These are phyloP conservation scores for Bolinopsis microptera DNA, from an alignment of 37 sponge, comb jelly and placozoan genomes.

Conservation along the genomic window DNA sequence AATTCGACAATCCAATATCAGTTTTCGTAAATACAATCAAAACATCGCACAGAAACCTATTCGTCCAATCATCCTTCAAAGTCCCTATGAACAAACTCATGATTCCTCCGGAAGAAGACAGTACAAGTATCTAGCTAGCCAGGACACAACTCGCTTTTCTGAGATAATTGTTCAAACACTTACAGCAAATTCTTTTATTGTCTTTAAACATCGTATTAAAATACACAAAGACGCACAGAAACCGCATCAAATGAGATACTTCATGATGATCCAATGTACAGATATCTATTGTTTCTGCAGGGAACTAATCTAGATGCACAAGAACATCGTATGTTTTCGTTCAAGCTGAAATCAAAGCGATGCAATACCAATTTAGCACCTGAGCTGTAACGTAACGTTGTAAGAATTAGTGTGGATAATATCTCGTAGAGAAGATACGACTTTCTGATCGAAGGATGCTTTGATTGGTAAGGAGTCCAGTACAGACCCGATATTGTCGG, in stretches of 20 bases:
- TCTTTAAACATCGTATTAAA: neutral
- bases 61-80: neutral
- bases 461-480: neutral
- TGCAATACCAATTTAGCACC: neutral
- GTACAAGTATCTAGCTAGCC: neutral
- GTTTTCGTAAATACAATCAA: neutral
- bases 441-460: neutral
- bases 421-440: neutral
- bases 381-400: neutral
- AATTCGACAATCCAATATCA: neutral
- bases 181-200: neutral
- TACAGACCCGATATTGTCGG: neutral
- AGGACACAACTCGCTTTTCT: neutral
- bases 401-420: neutral
- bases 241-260: neutral
- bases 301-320: neutral
- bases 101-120: neutral
- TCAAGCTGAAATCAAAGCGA: neutral
- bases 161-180: neutral
- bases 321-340: neutral
- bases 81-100: neutral
- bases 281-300: neutral
- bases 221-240: too few species aligned
- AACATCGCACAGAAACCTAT: neutral
- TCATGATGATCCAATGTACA: neutral